Evolutionary conservation across 2,797 vertebrate species (phyloP), one percentile per base, ranked within the genome.

Genomic region (Carapus acus): DNA sequence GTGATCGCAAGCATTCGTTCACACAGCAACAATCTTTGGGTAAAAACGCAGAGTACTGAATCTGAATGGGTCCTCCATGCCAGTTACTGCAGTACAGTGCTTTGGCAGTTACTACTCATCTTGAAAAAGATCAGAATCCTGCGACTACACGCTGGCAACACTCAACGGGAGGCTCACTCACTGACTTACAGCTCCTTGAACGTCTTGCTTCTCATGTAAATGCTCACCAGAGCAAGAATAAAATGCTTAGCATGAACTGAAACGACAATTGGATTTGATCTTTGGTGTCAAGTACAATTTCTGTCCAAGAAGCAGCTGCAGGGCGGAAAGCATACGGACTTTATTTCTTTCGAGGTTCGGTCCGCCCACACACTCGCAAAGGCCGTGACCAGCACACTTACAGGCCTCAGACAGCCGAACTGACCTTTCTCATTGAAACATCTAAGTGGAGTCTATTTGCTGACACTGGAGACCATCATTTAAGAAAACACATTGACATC

Each of bases 341-440:
- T 27, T 12, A 43, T 16, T 43, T n/a, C n/a, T 16, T 42, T 48
- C 38, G n/a, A 31, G 7, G 23, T 13, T 19, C 65, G 18, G 43
- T 22, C 53, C 42, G 51, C 19, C 53, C 12, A 8, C n/a, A n/a
- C 31, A 15, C 12, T 20, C 22, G 16, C 29, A 43, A 71, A 74
- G 41, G 66, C 64, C 51, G 39, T 11, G 2, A 9, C 18, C 47
- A 42, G 43, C 36, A 50, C 57, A 55, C 42, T 17, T 33, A 7
- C 43, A 31, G 58, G 18, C 16, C 23, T 19, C 33, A 24, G 31
- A 21, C 33, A 20, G 12, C 45, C 24, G 27, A 7, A 53, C 14
- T 57, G 50, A 50, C 56, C 57, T 65, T 68, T 67, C 11, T 20
- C 13, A 15, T 36, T 15, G 6, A 20, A 38, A 56, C 33, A 18